Evolutionary conservation across 2,888 invertebrate species (phyloP).

Genomic region (Pharmacophagus antenor): DNA sequence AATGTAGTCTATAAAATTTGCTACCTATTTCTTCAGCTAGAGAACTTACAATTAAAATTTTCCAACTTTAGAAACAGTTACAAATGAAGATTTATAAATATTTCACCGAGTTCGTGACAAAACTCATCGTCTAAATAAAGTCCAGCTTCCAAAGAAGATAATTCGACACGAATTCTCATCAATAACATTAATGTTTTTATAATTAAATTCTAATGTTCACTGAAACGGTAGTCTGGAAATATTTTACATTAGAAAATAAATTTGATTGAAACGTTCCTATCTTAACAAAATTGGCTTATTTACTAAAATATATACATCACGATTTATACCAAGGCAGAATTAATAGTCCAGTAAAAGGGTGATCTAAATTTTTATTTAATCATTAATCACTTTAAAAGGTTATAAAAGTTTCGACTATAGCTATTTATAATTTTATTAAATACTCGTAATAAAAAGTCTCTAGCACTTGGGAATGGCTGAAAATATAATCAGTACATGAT

Average conservation of each 20-base stretch:
- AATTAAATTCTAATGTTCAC: constrained; percentile 4
- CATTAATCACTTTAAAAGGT: constrained; percentile 17
- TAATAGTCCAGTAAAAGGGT: constrained; percentile 17
- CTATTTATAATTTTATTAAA: constrained; percentile 16
- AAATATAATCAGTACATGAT: no score
- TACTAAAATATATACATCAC: background rate
- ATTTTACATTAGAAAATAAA: background rate
- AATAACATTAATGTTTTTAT: constrained; percentile 2
- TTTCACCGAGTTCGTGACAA: constrained; percentile 30
- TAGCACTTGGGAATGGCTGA: background rate
- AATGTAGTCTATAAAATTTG: no score
- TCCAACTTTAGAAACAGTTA: background rate
- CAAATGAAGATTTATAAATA: constrained; percentile 24
- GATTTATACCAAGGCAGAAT: constrained; percentile 13
- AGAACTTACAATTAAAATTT: constrained; percentile 2
- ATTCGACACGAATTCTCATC: constrained; percentile 14
- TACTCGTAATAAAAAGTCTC: background rate
- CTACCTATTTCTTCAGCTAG: background rate
- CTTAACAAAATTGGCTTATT: background rate
- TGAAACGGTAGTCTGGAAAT: background rate
- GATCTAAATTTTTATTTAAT: constrained; percentile 22
- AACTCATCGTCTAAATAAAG: constrained; percentile 24
- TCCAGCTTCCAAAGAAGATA: constrained; percentile 19
- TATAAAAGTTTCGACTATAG: constrained; percentile 2
- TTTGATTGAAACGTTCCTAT: background rate